Evolutionary conservation across 2,888 invertebrate species (phyloP).

Genomic region (Eilema griseolum): DNA sequence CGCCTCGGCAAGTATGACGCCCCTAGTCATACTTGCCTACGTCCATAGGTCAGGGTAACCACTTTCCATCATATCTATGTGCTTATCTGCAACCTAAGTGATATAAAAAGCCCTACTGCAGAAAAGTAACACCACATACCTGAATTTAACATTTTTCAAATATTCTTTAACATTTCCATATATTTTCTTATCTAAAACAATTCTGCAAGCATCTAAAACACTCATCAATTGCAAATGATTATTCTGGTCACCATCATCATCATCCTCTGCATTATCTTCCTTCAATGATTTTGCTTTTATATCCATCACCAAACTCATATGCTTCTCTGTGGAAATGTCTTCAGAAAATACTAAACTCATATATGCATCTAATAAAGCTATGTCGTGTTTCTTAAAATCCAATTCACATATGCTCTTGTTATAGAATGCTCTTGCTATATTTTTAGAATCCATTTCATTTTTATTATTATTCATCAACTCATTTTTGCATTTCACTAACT

Average conservation of each 20-base stretch:
- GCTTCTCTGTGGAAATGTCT: constrained; percentile 65
- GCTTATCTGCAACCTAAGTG: no score
- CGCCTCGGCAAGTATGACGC: no score
- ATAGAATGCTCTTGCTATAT: constrained; percentile 72
- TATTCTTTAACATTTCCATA: constrained; percentile 67
- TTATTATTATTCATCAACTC: constrained; percentile 27
- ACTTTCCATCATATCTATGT: no score
- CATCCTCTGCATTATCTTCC: constrained; percentile 37
- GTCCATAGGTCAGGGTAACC: no score
- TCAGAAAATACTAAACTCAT: constrained; percentile 70
- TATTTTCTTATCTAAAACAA: constrained; percentile 45
- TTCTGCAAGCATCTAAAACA: constrained; percentile 61
- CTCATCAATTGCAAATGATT: constrained; percentile 64
- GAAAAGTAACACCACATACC: constrained; percentile 67
- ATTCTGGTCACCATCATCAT: constrained; percentile 36
- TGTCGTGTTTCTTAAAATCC: constrained; percentile 64
- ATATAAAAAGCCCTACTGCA: no score
- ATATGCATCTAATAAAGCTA: constrained; percentile 69
- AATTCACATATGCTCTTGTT: constrained; percentile 80
- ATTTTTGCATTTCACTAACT: constrained; percentile 47
- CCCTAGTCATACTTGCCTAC: no score
- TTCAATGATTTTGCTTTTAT: constrained; percentile 74
- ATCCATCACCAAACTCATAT: constrained; percentile 77
- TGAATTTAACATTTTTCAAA: constrained; percentile 64
- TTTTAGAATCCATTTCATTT: constrained; percentile 59